Evolutionary conservation across 2,797 vertebrate genomes (phyloP), one percentile per base, ranked within the genome.

Genomic region (Centroberyx gerrardi): DNA sequence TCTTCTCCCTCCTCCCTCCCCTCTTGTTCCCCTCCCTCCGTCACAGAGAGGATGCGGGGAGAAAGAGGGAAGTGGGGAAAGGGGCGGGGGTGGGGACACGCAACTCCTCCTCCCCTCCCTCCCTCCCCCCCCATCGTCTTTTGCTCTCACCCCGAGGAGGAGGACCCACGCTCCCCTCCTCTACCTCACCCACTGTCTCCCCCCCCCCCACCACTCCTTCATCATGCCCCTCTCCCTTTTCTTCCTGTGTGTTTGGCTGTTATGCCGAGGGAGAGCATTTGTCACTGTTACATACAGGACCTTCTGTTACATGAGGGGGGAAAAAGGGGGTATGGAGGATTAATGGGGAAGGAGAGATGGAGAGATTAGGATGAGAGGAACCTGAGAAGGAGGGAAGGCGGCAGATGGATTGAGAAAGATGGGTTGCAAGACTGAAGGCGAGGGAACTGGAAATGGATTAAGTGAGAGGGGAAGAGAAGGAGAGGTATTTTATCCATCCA

Each of bases 231-330:
- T n/a, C 51, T 68, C 69, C 70, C 53, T 74, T 78, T 70, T 81
- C 78, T 69, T 72, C 72, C 72, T 71, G 22, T 36, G 51, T 44
- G 22, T n/a, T 3, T 49, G 76, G 82, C 80, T 90, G 72, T 91
- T 85, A 73, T 36, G 76, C 85, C 62, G 67, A 76, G 83, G 83
- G 80, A 74, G 58, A 84, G 55, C 81, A 70, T 87, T 79, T 90
- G 82, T 91, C 87, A 88, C 82, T 85, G 80, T 88, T 89, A 81
- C 80, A 79, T 88, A 77, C 83, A 80, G 86, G 78, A 79, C 86
- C 85, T 83, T 91, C 86, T 87, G 86, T 88, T 88, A 84, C 77
- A 67, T 75, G 83, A 78, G 74, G 64, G 70, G 61, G 8, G 8
- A 40, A 40, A 40, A 56, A 64, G 54, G 44, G 62, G 77, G 15